Base-by-base conservation (phyloP, 2,113 vertebrate genomes). In the Axis porcinus region DNA sequence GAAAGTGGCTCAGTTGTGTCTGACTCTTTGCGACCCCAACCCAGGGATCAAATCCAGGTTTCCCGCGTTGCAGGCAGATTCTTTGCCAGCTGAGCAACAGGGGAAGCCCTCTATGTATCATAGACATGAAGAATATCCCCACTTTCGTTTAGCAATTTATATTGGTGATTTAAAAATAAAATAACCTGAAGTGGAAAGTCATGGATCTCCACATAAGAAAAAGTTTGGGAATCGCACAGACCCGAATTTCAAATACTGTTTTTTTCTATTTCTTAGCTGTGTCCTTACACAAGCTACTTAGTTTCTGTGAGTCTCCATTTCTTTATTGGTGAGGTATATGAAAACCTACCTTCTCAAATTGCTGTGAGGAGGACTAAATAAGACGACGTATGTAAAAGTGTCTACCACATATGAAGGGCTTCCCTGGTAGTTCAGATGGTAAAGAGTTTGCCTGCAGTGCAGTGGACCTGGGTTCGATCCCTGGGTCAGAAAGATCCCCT, bases 231-330 rank as follows among this genome's bases (percentile, higher is more conserved):
- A 95, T 94, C 43, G 15, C 36, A 87, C 17, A 86, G 28, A 43
- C 57, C 13, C 28, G 7, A 50, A 17, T 94, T 96, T 89, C 70
- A 95, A 83, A 81, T 55, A n/a, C 1, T 52, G 2, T 0, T 86
- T 92, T 74, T 94, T 94, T 27, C 62, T 76, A 5, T 86, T 94
- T 64, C 25, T 94, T 90, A 45, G 21, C 6, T 96, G 6, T 94
- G 33, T 91, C 15, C 28, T 78, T 89, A 16, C 89, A 14, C 19
- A 92, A 62, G 17, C 83, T 96, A 76, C 40, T 89, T 95, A 95
- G 64, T 25, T 95, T 95, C 36, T 96, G 36, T 97, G 52, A 50
- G 12, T 79, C 78, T 81, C 27, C n/a, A 83, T 97, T 96, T 76
- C 60, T 89, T 94, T 70, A 82, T 60, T 88, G 25, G 11, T 89